A percentile compares a stretch with the other conserved stretches of the same genome.
These are phyloP conservation scores for Rhopalosiphum nymphaeae DNA, from an alignment of 2,888 invertebrate species.

Conservation along the genomic window DNA sequence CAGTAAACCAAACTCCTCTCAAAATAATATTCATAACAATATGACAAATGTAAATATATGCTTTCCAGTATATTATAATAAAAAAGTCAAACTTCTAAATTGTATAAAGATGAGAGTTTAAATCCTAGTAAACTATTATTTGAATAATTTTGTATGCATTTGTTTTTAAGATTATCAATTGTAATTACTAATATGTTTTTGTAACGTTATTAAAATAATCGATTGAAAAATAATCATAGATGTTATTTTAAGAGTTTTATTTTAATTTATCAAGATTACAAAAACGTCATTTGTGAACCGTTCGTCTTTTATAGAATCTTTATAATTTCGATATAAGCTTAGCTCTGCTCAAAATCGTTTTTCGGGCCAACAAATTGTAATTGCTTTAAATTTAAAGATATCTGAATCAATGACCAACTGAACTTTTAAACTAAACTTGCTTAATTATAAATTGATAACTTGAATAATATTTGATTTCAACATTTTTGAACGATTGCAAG, in stretches of 20 bases:
- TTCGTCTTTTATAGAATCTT: not conserved
- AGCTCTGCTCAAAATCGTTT: not conserved
- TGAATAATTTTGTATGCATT: not conserved
- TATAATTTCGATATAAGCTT: not conserved
- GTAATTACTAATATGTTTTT: not conserved
- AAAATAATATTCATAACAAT: not conserved
- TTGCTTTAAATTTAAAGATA: not conserved
- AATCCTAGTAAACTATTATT: not conserved
- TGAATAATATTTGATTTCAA: not conserved
- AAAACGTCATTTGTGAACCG: not conserved
- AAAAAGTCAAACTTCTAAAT: not conserved
- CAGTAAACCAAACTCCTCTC: not conserved
- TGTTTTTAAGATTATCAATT: not conserved
- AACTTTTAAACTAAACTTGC: not conserved
- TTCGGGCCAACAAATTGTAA: not conserved
- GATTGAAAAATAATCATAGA: not conserved
- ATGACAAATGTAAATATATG: not conserved
- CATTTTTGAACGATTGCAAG: not conserved
- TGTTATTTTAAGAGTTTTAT: not conserved
- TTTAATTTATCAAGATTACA: not conserved
- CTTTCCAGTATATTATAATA: not conserved
- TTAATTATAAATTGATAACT: not conserved
- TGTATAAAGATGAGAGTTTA: not conserved
- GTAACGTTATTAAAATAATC: not conserved
- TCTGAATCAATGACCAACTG: not conserved